Evolutionary conservation across 2,888 invertebrate genomes (phyloP), one percentile per base, ranked within the genome.

Genomic region (Lasioglossum zephyrum): DNA sequence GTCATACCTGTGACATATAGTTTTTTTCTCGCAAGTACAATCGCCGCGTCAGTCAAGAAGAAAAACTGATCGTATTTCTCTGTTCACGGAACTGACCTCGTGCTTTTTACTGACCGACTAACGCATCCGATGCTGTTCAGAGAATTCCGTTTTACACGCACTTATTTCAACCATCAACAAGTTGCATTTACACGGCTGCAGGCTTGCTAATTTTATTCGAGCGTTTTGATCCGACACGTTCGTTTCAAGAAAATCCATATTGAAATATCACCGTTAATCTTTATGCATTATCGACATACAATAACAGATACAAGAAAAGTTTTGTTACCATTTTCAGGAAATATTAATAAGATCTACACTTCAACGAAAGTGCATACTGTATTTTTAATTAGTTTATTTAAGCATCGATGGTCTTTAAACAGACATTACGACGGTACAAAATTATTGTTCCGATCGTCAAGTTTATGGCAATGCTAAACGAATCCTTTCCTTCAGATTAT

Each of bases 31-130:
- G 57, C 70, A 72, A 73, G 75, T 85, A 84, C 83, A 84, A 87
- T 87, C 82, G 57, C 74, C 77, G 47, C 73, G 88, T 90, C 87
- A 82, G 79, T 84, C 79, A 82, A 69, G 73, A 88, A 87, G 82
- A 89, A 87, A 87, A 90, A 87, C 80, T 80, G 84, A 87, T 89
- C 88, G 82, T 88, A 83, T 85, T 87, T 89, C 89, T 89, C 87
- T 78, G 77, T 79, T 82, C 79, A 72, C 44, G 79, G 69, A 82
- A 82, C 70, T 70, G 44, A 77, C 78, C 49, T 73, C 36, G 76
- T n/a, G 63, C 73, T 73, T 84, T 53, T 66, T 47, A 77, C 36
- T 31, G 74, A 79, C 69, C 72, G 77, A 78, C 76, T 73, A 73
- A 73, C 44, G 84, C 72, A 69, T 39, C 60, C 72, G 39, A 79